phyloP scores from a whole-genome alignment of 2,797 vertebrate genomes.

The Sorex maritimensis region DNA sequence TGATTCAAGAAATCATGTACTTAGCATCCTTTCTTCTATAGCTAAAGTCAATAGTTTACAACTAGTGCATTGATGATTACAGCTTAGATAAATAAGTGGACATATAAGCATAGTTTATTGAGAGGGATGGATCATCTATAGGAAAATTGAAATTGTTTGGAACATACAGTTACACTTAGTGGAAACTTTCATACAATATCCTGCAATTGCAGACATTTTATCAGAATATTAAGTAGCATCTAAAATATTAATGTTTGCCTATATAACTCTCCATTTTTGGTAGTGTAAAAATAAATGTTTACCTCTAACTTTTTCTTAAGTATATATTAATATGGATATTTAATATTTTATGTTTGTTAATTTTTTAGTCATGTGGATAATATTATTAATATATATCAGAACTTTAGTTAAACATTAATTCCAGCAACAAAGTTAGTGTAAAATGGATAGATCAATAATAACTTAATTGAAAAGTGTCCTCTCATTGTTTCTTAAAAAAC shows the following conservation, averaged over 20 bases:
- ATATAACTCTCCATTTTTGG: background rate
- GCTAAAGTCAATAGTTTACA: background rate
- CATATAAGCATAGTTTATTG: background rate
- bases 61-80: background rate
- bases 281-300: background rate
- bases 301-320: background rate
- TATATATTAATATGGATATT: background rate
- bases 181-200: background rate
- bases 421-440: background rate
- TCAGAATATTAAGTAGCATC: background rate
- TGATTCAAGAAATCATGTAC: background rate
- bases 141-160: background rate
- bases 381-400: background rate
- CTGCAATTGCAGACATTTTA: background rate
- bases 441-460: background rate
- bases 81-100: background rate
- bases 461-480: background rate
- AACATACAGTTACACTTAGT: constrained; percentile 12
- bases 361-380: background rate
- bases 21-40: background rate
- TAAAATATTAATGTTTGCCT: background rate
- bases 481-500: too few species aligned
- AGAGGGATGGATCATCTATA: background rate
- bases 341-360: background rate
- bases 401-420: background rate